These are phyloP conservation scores for Drosophila quasianomalipes DNA, from an alignment of 2,888 invertebrate species.

Conservation along the genomic window DNA sequence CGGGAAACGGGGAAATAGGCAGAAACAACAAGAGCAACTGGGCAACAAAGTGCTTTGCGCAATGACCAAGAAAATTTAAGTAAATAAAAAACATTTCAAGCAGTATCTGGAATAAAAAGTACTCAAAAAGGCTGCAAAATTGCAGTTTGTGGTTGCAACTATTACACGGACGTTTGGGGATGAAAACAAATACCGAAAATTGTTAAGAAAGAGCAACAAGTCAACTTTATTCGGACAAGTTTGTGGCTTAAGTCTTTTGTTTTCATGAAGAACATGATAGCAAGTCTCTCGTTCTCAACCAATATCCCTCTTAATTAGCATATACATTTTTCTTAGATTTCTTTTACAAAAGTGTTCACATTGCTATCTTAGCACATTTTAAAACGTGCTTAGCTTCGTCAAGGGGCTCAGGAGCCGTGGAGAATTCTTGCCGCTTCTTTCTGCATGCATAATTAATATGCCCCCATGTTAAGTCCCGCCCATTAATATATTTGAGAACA, in stretches of 20 bases:
- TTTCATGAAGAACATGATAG: constrained; percentile 15
- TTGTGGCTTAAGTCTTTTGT: constrained; percentile 63
- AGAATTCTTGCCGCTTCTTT: constrained; percentile 49
- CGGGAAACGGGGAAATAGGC: constrained; percentile 31
- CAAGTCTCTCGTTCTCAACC: constrained; percentile 12
- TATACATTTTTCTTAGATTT: constrained; percentile 69
- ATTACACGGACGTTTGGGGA: constrained; percentile 5
- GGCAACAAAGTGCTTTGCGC: constrained; percentile 75
- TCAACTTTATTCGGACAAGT: constrained; percentile 36
- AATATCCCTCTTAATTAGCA: constrained; percentile 62
- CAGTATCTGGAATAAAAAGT: constrained; percentile 44
- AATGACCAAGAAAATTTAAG: constrained; percentile 68
- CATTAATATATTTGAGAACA: constrained; percentile 53
- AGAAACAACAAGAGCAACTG: constrained; percentile 33
- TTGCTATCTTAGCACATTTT: constrained; percentile 48
- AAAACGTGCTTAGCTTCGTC: constrained; percentile 63
- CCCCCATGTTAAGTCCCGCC: constrained; percentile 19
- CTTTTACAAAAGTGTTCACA: constrained; percentile 53
- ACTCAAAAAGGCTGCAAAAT: constrained; percentile 41
- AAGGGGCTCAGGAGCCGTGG: constrained; percentile 34
- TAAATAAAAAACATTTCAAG: constrained; percentile 33
- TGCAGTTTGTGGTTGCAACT: constrained; percentile 49
- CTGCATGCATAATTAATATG: constrained; percentile 75
- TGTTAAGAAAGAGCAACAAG: constrained; percentile 3
- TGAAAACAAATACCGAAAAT: constrained; percentile 5